Base-by-base conservation (phyloP, 2,797 vertebrate species). In the Eulemur albifrons region DNA sequence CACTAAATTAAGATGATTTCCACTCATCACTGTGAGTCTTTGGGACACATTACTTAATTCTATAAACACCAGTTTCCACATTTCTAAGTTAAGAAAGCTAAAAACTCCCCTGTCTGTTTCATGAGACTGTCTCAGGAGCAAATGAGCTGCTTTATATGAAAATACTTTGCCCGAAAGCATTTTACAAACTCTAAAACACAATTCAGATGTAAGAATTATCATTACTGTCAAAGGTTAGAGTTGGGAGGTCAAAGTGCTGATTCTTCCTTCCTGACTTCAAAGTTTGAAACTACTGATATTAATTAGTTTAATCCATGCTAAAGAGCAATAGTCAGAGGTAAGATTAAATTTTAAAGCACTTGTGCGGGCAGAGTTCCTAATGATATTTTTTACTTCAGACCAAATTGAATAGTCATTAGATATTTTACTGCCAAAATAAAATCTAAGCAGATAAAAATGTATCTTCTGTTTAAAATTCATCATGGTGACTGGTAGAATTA, bases 351-450 rank as follows among this genome's bases (percentile, higher is more conserved):
- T 92, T 59, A 80, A 89, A 86, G 52, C 57, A 70, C 57, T 93
- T 27, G 80, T 12, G 4, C n/a, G 59, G 54, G 40, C 32, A 84
- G n/a, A 90, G 21, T 69, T 92, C 35, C 59, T 89, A 75, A 83
- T 61, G 76, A 40, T 87, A 43, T 89, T 94, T 94, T 90, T 90
- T 69, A 80, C 27, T 92, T 23, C 10, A 84, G 48, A 83, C 35
- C 57, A 86, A 95, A 79, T 0, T 88, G 82, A 92, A 92, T 93
- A 92, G 87, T 90, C 92, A 88, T 75, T 85, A 86, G 61, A 17
- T 70, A 57, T 69, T 90, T 97, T 92, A 70, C 82, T 70, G 50
- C 61, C 82, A 70, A 88, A 77, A 92, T 97, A 82, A 95, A 90
- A 90, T 88, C 57, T 59, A 77, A 63, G 85, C 48, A 69, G 25